These are phyloP conservation scores for Argya squamiceps DNA, from an alignment of 2,797 vertebrate species.

Conservation along the genomic window DNA sequence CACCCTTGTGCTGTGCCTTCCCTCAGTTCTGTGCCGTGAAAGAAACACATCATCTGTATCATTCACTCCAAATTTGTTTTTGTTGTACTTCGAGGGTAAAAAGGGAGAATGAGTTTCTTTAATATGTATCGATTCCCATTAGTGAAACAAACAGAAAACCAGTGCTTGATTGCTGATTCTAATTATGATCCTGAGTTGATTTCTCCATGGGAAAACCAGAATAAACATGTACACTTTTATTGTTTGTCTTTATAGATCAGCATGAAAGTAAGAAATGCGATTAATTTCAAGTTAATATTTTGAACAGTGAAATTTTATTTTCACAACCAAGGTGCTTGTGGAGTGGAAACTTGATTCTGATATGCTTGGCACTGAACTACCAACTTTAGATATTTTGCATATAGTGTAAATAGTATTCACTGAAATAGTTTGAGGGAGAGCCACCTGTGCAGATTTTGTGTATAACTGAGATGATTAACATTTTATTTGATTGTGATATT, in stretches of 20 bases:
- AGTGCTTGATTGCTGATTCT: neutral
- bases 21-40: neutral
- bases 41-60: neutral
- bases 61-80: neutral
- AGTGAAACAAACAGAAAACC: neutral
- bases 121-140: rapidly evolving
- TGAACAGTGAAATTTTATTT: neutral
- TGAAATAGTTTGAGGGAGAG: neutral
- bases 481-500: neutral
- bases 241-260: neutral
- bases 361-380: neutral
- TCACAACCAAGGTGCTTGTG: neutral
- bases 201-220: neutral
- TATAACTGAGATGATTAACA: neutral
- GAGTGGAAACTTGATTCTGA: neutral
- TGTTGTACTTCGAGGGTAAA: neutral
- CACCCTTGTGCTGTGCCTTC: neutral
- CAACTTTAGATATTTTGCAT: neutral
- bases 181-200: neutral
- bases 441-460: neutral
- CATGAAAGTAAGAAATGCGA: neutral
- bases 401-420: neutral
- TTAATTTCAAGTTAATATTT: neutral
- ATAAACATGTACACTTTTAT: neutral
- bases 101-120: neutral